Evolutionary conservation across 2,113 vertebrate species (phyloP).

Genomic region (Ceyx melanurus): DNA sequence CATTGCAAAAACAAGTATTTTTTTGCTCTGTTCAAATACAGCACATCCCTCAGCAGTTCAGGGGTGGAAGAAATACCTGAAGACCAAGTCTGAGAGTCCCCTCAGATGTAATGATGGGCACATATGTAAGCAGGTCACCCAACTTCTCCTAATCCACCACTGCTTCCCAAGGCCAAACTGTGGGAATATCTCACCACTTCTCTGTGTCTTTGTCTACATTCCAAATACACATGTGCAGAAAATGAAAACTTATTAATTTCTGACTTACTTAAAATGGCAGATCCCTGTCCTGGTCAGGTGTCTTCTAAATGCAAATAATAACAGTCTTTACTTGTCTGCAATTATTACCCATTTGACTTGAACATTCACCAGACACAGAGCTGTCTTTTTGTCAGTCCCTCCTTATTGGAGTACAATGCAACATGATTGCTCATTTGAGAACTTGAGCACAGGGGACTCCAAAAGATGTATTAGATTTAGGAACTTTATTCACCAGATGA

Average conservation of each 20-base stretch:
- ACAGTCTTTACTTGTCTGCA: not conserved
- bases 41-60: not conserved
- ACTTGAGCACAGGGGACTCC: not conserved
- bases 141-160: not conserved
- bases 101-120: not conserved
- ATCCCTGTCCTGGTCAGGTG: too few species aligned
- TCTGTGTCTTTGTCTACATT: not conserved
- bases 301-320: not conserved
- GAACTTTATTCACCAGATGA: not conserved
- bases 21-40: not conserved
- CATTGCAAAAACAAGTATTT: not conserved
- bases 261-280: not conserved
- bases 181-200: not conserved
- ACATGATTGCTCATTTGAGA: accelerated
- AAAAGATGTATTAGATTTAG: not conserved
- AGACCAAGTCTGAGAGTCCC: not conserved
- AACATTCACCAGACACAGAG: not conserved
- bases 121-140: accelerated
- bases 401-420: not conserved
- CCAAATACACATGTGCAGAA: accelerated
- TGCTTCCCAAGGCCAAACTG: not conserved
- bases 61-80: not conserved
- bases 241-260: not conserved
- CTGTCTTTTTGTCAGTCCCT: not conserved
- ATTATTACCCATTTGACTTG: not conserved